These are phyloP conservation scores for Turnix velox DNA, from an alignment of 2,113 vertebrate species.

Conservation along the genomic window DNA sequence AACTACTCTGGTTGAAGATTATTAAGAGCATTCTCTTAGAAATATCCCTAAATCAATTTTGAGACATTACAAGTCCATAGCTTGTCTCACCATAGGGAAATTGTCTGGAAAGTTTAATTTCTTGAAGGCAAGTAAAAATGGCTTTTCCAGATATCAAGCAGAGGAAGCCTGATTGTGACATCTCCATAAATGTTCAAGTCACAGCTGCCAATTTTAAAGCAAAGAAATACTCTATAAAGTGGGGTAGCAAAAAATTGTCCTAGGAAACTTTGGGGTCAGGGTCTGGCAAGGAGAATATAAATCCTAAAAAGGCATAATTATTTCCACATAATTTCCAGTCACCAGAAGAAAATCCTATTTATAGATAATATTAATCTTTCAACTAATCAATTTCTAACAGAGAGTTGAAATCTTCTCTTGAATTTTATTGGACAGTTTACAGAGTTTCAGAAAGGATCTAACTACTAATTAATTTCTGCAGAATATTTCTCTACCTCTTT, in stretches of 20 bases:
- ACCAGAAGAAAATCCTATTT: background rate
- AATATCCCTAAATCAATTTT: slow-evolving; percentile 24
- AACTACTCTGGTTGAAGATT: background rate
- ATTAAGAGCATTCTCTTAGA: background rate
- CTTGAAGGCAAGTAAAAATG: background rate
- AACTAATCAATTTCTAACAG: background rate
- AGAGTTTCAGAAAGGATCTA: background rate
- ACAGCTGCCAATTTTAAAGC: background rate
- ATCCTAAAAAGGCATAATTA: background rate
- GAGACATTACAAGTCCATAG: background rate
- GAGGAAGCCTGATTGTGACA: background rate
- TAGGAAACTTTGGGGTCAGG: background rate
- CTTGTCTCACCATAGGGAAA: background rate
- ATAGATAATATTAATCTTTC: background rate
- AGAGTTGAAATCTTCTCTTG: background rate
- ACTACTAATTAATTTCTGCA: background rate
- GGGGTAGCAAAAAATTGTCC: background rate
- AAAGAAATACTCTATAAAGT: background rate
- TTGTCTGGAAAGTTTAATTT: slow-evolving; percentile 6
- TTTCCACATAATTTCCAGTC: background rate
- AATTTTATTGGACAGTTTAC: background rate
- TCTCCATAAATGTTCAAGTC: background rate
- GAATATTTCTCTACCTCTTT: background rate
- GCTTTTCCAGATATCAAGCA: slow-evolving; percentile 9
- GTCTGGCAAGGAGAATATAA: background rate